phyloP scores from a whole-genome alignment of 2,113 vertebrate genomes.

The Theristicus caerulescens region DNA sequence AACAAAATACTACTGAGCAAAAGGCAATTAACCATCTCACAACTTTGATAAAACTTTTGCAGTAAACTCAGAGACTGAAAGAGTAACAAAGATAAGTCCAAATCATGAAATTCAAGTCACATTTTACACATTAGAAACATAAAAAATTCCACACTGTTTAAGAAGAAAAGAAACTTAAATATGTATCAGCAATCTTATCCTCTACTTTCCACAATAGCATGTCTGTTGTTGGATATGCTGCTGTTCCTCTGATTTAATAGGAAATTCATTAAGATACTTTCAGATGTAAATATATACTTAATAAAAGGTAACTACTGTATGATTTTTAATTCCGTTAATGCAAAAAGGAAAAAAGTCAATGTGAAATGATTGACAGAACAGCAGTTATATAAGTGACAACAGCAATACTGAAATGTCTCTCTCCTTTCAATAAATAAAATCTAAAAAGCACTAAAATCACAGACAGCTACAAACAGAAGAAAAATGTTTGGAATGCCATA shows the following conservation, averaged over 20 bases:
- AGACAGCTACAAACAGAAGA: neutral
- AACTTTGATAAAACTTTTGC: neutral
- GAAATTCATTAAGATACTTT: neutral
- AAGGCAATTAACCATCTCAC: neutral
- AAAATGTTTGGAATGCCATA: neutral
- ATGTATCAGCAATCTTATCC: neutral
- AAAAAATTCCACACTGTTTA: neutral
- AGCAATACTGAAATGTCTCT: neutral
- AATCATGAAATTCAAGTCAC: neutral
- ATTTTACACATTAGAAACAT: neutral
- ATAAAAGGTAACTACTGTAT: neutral
- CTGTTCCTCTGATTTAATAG: neutral
- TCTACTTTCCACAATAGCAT: neutral
- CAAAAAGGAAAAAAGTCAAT: neutral
- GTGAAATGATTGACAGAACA: neutral
- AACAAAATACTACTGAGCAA: neutral
- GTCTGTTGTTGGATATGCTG: neutral
- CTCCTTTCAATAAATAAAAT: neutral
- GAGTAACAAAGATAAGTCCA: neutral
- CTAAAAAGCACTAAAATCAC: neutral
- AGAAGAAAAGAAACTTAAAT: neutral
- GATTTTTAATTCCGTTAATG: neutral
- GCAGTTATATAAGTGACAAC: neutral
- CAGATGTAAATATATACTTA: neutral
- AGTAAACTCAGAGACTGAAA: neutral